Percentiles rank a stretch among this genome's conserved stretches.
Evolutionary conservation across 2,888 invertebrate species (phyloP).

Genomic region (Leptopterna dolabrata): DNA sequence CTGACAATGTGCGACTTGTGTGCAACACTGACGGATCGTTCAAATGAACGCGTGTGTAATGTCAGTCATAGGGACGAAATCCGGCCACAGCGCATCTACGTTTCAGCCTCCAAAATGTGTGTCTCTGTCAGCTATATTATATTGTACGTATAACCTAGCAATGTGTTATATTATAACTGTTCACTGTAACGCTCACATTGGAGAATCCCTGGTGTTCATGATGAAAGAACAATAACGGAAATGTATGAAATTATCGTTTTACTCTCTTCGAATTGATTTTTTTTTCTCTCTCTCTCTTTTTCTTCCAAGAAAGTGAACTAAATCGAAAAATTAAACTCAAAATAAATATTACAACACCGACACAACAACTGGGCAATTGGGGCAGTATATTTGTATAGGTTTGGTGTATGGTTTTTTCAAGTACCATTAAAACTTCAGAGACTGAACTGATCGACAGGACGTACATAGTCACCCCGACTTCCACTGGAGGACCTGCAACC

Average conservation of each 20-base stretch:
- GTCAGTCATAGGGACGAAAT: no score
- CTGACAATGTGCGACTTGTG: no score
- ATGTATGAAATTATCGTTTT: neutral
- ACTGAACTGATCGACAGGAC: conserved; percentile 73
- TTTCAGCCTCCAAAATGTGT: no score
- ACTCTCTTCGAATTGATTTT: neutral
- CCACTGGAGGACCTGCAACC: conserved; percentile 70
- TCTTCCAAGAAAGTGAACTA: neutral
- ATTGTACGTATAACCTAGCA: no score
- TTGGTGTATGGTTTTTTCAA: conserved; percentile 56
- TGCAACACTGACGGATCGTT: no score
- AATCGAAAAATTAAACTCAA: neutral
- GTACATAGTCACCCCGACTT: conserved; percentile 73
- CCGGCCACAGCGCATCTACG: no score
- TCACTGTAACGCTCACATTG: neutral
- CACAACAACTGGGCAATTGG: conserved; percentile 54
- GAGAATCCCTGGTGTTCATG: conserved; percentile 39
- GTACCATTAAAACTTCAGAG: conserved; percentile 74
- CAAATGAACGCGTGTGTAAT: no score
- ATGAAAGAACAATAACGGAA: conserved; percentile 23
- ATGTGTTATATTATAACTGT: no score
- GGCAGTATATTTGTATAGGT: conserved; percentile 44
- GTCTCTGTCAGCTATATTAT: no score
- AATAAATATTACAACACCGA: conserved; percentile 53
- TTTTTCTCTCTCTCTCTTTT: conserved; percentile 16